Percentiles rank a stretch among this genome's conserved stretches.
Conservation (phyloP, 2,888 invertebrate genomes). For the Tipula helvola region DNA sequence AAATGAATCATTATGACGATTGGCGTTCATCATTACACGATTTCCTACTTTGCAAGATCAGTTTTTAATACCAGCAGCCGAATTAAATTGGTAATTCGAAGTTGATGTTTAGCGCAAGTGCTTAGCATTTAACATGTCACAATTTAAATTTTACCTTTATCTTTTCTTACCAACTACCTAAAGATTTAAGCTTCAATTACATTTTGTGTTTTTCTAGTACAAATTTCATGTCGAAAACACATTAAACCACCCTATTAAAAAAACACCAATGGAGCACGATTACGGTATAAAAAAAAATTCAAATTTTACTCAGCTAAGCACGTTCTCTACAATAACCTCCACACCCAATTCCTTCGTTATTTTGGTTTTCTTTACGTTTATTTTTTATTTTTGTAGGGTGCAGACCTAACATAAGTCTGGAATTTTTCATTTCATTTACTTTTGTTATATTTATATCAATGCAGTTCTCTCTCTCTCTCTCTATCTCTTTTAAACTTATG, state of each 20-base stretch:
- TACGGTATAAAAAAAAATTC: not conserved
- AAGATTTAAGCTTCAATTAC: too few relatives aligned
- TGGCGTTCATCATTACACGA: too few relatives aligned
- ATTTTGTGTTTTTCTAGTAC: too few relatives aligned
- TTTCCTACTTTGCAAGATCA: too few relatives aligned
- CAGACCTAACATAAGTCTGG: constrained; percentile 5
- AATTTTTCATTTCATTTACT: not conserved
- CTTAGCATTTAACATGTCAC: too few relatives aligned
- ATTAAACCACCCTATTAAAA: not conserved
- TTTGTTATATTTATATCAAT: not conserved
- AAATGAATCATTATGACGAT: too few relatives aligned
- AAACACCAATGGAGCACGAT: not conserved
- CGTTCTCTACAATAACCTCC: not conserved
- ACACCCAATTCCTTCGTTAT: not conserved
- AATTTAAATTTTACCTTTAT: too few relatives aligned
- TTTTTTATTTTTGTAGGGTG: not conserved
- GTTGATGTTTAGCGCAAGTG: too few relatives aligned
- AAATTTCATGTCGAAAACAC: not conserved
- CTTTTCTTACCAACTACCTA: too few relatives aligned
- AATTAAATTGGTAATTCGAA: too few relatives aligned
- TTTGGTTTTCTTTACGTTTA: not conserved
- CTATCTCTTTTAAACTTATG: not conserved
- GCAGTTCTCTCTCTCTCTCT: not conserved
- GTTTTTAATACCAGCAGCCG: too few relatives aligned
- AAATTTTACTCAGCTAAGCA: not conserved